Evolutionary conservation across 2,797 vertebrate genomes (phyloP).

Genomic region (Pempheris klunzingeri): DNA sequence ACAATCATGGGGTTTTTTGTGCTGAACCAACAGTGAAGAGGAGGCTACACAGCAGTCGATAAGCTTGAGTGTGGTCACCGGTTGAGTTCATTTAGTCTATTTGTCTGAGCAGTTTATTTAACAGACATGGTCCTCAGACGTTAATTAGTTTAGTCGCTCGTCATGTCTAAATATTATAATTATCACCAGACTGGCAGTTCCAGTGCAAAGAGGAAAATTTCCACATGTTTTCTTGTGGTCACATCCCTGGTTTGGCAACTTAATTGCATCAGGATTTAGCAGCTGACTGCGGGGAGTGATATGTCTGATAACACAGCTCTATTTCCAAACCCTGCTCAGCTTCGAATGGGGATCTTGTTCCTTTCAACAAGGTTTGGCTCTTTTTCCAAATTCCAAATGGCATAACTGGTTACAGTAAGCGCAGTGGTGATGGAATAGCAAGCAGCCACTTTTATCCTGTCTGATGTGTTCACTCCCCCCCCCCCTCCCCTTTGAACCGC

Average conservation of each 20-base stretch:
- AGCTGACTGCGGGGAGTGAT: conserved; percentile 24
- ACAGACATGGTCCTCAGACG: conserved; percentile 73
- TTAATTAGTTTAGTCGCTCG: conserved; percentile 75
- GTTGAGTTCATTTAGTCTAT: conserved; percentile 67
- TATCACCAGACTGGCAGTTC: conserved; percentile 79
- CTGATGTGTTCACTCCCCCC: background rate
- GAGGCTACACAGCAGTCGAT: conserved; percentile 14
- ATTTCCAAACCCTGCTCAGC: conserved; percentile 2
- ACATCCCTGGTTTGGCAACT: conserved; percentile 38
- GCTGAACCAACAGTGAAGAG: conserved; percentile 12
- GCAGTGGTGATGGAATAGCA: conserved; percentile 24
- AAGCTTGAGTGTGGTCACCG: conserved; percentile 27
- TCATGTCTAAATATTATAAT: conserved; percentile 80
- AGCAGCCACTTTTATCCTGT: conserved; percentile 9
- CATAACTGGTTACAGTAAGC: conserved; percentile 19
- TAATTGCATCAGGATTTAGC: conserved; percentile 35
- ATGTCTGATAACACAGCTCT: conserved; percentile 12
- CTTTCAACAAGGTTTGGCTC: background rate
- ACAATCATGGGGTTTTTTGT: conserved; percentile 11
- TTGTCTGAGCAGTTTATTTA: conserved; percentile 78
- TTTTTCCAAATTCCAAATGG: conserved; percentile 9
- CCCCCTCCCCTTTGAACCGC: background rate
- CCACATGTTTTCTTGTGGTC: conserved; percentile 39
- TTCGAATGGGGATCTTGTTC: conserved; percentile 19
- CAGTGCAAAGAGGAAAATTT: conserved; percentile 43